Evolutionary conservation across 30 jellyfish, hydroid and myxozoan species (phyloP).

Genomic region (Turritopsis dohrnii): DNA sequence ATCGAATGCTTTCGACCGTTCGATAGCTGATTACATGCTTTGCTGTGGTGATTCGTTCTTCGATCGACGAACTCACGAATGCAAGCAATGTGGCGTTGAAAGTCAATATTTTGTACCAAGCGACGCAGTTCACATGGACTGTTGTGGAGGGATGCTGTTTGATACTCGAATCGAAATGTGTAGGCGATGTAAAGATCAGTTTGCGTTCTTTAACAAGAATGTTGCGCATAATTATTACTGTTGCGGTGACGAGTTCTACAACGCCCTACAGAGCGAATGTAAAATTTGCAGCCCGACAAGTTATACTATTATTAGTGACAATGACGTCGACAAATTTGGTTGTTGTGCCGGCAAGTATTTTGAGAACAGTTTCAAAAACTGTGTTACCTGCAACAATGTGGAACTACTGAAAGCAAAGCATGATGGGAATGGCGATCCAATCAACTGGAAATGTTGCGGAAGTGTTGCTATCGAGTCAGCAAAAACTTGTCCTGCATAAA

Average conservation of each 20-base stretch:
- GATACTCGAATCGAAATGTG: not conserved
- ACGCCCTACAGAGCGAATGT: not conserved
- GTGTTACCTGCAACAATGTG: not conserved
- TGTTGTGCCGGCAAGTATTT: conserved; percentile 3
- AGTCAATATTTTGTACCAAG: not conserved
- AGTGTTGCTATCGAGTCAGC: not conserved
- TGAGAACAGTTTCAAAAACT: not conserved
- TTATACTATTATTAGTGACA: not conserved
- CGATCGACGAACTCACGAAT: conserved; percentile 2
- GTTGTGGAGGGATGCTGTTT: conserved; percentile 13
- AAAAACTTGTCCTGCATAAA: not conserved
- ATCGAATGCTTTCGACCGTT: not conserved
- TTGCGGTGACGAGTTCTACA: not conserved
- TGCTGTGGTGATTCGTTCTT: conserved; percentile 5
- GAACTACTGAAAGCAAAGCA: not conserved
- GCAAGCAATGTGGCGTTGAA: conserved; percentile 1
- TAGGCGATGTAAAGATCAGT: not conserved
- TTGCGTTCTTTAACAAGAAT: not conserved
- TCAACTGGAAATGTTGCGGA: conserved; percentile 11
- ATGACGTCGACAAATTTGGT: not conserved
- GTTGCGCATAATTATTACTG: conserved; percentile 9
- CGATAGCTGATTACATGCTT: not conserved
- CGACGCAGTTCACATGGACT: not conserved
- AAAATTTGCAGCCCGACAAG: conserved; percentile 1
- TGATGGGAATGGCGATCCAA: not conserved